phyloP scores from a whole-genome alignment of 2,113 vertebrate species.

The Leptodactylus fuscus region DNA sequence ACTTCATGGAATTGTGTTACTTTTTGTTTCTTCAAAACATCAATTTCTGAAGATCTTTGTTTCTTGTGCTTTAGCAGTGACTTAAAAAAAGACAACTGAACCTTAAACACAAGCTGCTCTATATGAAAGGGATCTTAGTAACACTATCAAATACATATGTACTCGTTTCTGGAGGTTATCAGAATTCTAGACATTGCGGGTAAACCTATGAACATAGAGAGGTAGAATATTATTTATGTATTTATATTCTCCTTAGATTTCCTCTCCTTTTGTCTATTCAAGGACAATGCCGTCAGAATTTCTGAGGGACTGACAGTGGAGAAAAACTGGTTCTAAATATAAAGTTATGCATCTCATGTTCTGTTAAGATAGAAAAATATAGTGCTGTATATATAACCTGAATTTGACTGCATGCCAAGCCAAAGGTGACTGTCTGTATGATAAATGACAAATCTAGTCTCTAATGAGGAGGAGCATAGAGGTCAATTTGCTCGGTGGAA shows the following conservation, averaged over 20 bases:
- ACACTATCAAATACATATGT: neutral
- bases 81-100: neutral
- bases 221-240: neutral
- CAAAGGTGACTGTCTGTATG: slow-evolving; percentile 19
- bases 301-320: neutral
- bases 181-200: neutral
- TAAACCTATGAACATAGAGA: neutral
- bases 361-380: neutral
- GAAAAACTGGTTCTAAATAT: slow-evolving; percentile 2
- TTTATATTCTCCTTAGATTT: neutral
- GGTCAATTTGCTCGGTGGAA: neutral
- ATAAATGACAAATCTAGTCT: slow-evolving; percentile 15
- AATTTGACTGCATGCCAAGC: neutral
- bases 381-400: neutral
- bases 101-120: neutral
- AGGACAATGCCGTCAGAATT: slow-evolving; percentile 4
- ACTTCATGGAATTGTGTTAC: neutral
- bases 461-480: slow-evolving; percentile 8
- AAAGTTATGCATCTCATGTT: slow-evolving; percentile 20
- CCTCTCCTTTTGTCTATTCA: neutral
- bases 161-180: neutral
- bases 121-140: neutral
- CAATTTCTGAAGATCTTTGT: neutral
- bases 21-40: neutral
- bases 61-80: no score